Conservation (phyloP, 2,888 invertebrate species). For the Meteorus colon region DNA sequence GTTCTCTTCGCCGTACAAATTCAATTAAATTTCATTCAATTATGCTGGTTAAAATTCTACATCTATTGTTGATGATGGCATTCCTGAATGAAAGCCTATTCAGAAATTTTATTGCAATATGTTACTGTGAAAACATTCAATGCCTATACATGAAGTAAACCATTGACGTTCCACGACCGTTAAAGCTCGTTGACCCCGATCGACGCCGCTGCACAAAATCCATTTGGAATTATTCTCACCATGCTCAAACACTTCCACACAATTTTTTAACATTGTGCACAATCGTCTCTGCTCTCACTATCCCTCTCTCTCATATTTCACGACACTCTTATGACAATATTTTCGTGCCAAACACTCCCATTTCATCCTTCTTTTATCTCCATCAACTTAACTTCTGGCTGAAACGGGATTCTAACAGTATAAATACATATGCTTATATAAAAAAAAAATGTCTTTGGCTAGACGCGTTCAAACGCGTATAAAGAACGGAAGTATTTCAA, state of each 20-base stretch:
- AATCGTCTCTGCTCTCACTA: neutral
- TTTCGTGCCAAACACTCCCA: slow-evolving; percentile 2
- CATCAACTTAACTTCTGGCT: neutral
- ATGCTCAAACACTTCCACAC: slow-evolving; percentile 11
- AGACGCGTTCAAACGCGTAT: slow-evolving; percentile 6
- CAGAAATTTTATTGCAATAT: too few relatives aligned
- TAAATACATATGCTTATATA: neutral
- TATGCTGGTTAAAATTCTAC: too few relatives aligned
- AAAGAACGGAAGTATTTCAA: slow-evolving; percentile 23
- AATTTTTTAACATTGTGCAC: neutral
- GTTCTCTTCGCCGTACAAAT: too few relatives aligned
- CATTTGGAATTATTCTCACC: slow-evolving; percentile 49
- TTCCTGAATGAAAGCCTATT: too few relatives aligned
- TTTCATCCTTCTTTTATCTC: neutral
- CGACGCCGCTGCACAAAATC: slow-evolving; percentile 31
- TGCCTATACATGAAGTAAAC: too few relatives aligned
- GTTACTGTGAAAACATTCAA: too few relatives aligned
- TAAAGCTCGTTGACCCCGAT: slow-evolving; percentile 47
- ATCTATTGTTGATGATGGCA: too few relatives aligned
- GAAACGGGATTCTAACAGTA: neutral
- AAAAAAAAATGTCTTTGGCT: slow-evolving; percentile 10
- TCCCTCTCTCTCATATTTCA: neutral
- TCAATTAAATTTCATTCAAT: too few relatives aligned
- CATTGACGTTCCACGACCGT: slow-evolving; percentile 29
- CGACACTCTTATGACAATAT: slow-evolving; percentile 12